Evolutionary conservation across 1,140 invertebrate genomes (phyloP).

Genomic region (Apis laboriosa): DNA sequence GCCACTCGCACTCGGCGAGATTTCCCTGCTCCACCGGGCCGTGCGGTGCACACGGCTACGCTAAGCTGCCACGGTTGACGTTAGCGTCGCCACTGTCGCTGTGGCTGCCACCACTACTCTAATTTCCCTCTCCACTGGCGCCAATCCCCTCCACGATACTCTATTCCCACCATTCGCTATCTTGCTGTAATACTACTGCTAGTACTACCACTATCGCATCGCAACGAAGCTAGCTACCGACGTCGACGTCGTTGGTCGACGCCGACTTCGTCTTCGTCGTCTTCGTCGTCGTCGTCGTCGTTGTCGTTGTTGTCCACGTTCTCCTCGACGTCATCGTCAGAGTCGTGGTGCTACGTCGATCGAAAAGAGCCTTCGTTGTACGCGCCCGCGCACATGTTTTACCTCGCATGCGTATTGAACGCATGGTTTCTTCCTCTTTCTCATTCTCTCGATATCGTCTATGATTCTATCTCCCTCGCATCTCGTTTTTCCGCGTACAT

Average conservation of each 20-base stretch:
- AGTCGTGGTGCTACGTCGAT: conserved; percentile 75
- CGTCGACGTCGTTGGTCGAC: conserved; percentile 30
- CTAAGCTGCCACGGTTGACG: conserved; percentile 53
- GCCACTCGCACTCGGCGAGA: conserved; percentile 62
- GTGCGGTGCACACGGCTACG: conserved; percentile 54
- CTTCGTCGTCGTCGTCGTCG: conserved; percentile 1
- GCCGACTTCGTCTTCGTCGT: not conserved
- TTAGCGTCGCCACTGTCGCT: conserved; percentile 57
- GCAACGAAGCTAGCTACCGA: not conserved
- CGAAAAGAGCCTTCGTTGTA: conserved; percentile 74
- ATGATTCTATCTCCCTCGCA: not conserved
- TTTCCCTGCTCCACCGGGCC: conserved; percentile 59
- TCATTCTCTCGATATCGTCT: not conserved
- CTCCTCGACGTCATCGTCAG: conserved; percentile 63
- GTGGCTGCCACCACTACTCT: conserved; percentile 31
- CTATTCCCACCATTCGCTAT: not conserved
- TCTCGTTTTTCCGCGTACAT: not conserved
- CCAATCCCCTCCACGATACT: not conserved
- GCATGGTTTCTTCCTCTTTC: conserved; percentile 38
- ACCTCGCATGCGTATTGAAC: conserved; percentile 79
- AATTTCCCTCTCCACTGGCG: conserved; percentile 17
- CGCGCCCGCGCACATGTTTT: conserved; percentile 73
- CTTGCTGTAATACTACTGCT: conserved; percentile 4
- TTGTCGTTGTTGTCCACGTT: not conserved
- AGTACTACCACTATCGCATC: conserved; percentile 13